These are phyloP conservation scores for Fulmarus glacialis DNA, from an alignment of 2,113 vertebrate genomes.

Conservation along the genomic window DNA sequence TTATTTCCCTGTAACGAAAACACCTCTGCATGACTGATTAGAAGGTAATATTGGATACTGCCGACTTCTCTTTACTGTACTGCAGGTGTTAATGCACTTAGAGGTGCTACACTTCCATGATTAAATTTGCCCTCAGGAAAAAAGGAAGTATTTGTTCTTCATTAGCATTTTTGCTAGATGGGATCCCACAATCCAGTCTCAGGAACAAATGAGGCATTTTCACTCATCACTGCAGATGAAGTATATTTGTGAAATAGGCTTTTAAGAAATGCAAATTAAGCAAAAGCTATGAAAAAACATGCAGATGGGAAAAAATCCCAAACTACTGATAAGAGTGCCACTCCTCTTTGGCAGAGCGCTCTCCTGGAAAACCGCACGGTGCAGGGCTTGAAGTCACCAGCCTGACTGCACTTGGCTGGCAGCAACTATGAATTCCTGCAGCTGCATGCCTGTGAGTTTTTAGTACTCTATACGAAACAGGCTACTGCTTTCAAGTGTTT, in stretches of 20 bases:
- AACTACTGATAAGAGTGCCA: neutral
- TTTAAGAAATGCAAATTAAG: slow-evolving; percentile 6
- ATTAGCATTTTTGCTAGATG: slow-evolving; percentile 16
- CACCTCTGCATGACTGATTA: neutral
- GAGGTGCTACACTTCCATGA: neutral
- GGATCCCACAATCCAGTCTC: neutral
- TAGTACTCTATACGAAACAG: neutral
- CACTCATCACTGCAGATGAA: neutral
- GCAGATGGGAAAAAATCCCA: neutral
- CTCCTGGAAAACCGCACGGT: neutral
- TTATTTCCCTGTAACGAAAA: neutral
- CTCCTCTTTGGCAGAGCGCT: neutral
- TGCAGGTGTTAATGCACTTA: neutral
- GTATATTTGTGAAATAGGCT: neutral
- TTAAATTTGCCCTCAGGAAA: neutral
- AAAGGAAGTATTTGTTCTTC: neutral
- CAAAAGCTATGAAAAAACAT: neutral
- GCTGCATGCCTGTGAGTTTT: neutral
- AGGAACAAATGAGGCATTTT: neutral
- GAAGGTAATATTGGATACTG: neutral
- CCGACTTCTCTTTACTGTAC: neutral
- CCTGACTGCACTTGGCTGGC: neutral
- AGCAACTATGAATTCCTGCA: neutral
- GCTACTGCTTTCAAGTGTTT: neutral
- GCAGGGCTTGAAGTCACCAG: neutral